phyloP scores from a whole-genome alignment of 1,140 invertebrate species.

The Pseudomyrmex dendroicus region DNA sequence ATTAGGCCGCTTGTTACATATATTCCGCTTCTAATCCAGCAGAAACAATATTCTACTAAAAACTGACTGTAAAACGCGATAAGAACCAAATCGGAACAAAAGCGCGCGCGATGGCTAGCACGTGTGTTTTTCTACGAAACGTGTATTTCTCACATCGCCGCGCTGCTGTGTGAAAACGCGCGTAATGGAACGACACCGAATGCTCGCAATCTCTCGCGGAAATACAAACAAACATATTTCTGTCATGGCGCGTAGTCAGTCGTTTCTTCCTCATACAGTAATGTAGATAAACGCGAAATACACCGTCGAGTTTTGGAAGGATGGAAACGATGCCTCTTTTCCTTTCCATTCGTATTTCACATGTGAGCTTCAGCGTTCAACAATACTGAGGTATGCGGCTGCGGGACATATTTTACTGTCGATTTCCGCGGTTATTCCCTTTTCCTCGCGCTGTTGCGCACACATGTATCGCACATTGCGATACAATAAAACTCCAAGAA shows the following conservation, averaged over 20 bases:
- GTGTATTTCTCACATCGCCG: neutral
- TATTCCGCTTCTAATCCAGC: no score
- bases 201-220: conserved; percentile 13
- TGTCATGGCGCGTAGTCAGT: neutral
- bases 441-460: no score
- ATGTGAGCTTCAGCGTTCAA: conserved; percentile 27
- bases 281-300: conserved; percentile 47
- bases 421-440: neutral
- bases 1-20: conserved; percentile 63
- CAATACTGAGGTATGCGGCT: conserved; percentile 13
- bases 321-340: neutral
- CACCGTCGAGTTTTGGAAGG: neutral
- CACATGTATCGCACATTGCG: neutral
- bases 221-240: conserved; percentile 35
- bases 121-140: neutral
- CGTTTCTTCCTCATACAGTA: conserved; percentile 17
- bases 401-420: conserved; percentile 10
- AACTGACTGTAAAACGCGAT: no score
- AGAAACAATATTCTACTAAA: no score
- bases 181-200: conserved; percentile 9
- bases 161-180: neutral
- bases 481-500: neutral
- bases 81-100: no score
- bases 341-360: conserved; percentile 1
- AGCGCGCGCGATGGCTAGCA: neutral